Percentiles rank a stretch among this genome's conserved stretches.
These are phyloP conservation scores for Dynastes tityus DNA, from an alignment of 2,888 invertebrate species.

Conservation along the genomic window DNA sequence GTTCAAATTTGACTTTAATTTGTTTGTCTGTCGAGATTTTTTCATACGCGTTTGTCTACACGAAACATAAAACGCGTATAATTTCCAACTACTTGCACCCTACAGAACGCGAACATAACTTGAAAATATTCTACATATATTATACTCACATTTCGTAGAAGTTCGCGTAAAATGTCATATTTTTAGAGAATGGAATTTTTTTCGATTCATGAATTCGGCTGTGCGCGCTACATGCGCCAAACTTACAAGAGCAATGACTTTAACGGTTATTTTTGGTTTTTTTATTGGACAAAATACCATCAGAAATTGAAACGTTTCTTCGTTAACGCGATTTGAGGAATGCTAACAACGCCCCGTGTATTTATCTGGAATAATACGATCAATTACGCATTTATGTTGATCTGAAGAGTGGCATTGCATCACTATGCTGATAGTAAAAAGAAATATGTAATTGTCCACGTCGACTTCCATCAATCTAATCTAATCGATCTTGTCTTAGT, in stretches of 20 bases:
- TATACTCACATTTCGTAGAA: too few species aligned
- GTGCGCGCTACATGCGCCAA: neutral
- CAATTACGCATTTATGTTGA: neutral
- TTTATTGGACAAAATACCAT: conserved; percentile 37
- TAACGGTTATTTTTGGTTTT: conserved; percentile 25
- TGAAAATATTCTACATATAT: neutral
- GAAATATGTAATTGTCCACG: too few species aligned
- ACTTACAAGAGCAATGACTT: conserved; percentile 22
- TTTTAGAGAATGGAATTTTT: conserved; percentile 3
- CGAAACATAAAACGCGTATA: too few species aligned
- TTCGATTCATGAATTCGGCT: neutral
- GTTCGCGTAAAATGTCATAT: neutral
- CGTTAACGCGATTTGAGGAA: conserved; percentile 22
- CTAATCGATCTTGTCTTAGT: too few species aligned
- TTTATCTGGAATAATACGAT: neutral
- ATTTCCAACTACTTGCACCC: too few species aligned
- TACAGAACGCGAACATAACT: neutral
- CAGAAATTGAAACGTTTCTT: conserved; percentile 35
- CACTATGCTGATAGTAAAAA: too few species aligned
- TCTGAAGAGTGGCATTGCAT: neutral
- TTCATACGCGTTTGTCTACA: neutral
- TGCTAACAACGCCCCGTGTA: conserved; percentile 19
- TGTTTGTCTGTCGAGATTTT: neutral
- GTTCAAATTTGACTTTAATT: conserved; percentile 1
- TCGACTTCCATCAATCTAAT: too few species aligned